Base-by-base conservation (phyloP, 2,113 vertebrate genomes). In the Proterorhinus semilunaris region DNA sequence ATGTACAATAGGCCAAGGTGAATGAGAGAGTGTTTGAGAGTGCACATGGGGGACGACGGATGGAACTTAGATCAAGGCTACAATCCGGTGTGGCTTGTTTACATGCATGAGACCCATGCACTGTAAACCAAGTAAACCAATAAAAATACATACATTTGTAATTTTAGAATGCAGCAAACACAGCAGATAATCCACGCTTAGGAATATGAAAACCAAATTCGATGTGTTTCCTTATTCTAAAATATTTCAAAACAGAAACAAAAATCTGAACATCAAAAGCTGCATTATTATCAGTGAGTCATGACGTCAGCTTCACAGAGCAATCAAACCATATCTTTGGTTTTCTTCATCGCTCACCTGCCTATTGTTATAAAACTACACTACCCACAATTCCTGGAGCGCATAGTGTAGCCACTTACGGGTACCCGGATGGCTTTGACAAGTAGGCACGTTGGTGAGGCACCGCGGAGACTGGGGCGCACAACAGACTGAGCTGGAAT, bases 361-460 rank as follows among this genome's bases (percentile, higher is more conserved):
- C 17, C 65, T 54, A 15, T 21, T 12, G 13, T n/a, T 4, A n/a
- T 49, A 51, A 68, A 87, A 93, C 92, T 92, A 87, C 92, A 80
- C 10, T 85, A 88, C 93, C 93, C 92, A 92, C 44, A 83, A 27
- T 92, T 79, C 86, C 67, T 71, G 64, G 68, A 65, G 70, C 76
- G 64, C 58, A 62, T 74, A 74, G 64, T 46, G 75, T 80, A 78
- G 81, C 73, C 75, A 89, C 82, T 85, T 93, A 92, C 90, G 92
- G 91, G 73, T 89, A 82, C 92, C 89, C 84, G 87, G 83, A 88
- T 88, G 89, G 58, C 50, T 82, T 82, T 82, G 88, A 90, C 86
- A 85, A 79, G 64, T 84, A 89, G 87, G 87, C 91, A 92, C 91
- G 90, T 93, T 92, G 87, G 75, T 83, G 54, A 87, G 82, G 76